Conservation (phyloP, 2,888 invertebrate genomes). For the Strigamia maritima region DNA sequence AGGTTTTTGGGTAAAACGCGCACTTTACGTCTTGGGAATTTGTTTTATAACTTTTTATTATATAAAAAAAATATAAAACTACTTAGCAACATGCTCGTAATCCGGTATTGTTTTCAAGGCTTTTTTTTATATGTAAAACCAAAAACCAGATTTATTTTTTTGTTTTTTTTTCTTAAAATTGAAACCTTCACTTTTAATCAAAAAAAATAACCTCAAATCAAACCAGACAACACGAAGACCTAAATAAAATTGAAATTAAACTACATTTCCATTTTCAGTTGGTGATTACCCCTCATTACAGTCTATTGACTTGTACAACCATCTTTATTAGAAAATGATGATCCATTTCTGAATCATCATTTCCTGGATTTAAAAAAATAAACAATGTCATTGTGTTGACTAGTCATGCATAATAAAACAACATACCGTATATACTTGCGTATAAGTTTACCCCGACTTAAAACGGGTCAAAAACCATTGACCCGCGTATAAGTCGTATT, state of each 20-base stretch:
- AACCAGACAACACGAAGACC: neutral
- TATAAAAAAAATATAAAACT: too few relatives aligned
- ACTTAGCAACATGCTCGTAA: too few relatives aligned
- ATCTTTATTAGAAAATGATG: neutral
- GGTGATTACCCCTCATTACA: neutral
- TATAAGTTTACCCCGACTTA: too few relatives aligned
- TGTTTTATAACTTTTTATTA: neutral
- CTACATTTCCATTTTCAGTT: neutral
- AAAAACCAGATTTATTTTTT: neutral
- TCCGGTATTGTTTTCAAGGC: neutral
- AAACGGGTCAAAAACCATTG: too few relatives aligned
- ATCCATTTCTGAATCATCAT: neutral
- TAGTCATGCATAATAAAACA: neutral
- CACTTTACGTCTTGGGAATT: neutral
- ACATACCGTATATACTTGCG: too few relatives aligned
- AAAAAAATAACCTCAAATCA: neutral
- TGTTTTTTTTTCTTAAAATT: too few relatives aligned
- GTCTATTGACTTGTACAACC: neutral
- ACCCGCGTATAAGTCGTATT: too few relatives aligned
- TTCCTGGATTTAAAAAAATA: neutral
- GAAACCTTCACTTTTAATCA: neutral
- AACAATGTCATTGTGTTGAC: neutral
- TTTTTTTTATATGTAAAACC: neutral
- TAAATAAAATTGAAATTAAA: too few relatives aligned
- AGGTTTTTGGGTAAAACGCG: too few relatives aligned